These are phyloP conservation scores for Pachyuromys duprasi DNA, from an alignment of 2,797 vertebrate genomes.

Conservation along the genomic window DNA sequence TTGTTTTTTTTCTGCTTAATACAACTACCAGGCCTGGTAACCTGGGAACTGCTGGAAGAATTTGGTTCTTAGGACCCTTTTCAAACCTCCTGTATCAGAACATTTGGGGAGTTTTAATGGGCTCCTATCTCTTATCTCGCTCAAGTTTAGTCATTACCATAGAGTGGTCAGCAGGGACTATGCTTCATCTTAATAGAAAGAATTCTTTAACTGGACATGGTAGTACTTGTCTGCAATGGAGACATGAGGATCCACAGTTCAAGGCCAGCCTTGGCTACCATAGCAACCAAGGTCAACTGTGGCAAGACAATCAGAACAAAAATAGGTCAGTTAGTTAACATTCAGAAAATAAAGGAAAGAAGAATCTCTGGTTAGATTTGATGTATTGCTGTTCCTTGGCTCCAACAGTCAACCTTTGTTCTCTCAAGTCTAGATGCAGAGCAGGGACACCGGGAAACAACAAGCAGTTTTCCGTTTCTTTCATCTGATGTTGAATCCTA, in stretches of 20 bases:
- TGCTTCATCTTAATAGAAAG: background rate
- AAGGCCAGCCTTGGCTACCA: background rate
- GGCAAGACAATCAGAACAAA: background rate
- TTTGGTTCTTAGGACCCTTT: background rate
- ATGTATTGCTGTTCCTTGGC: background rate
- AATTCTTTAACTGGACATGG: background rate
- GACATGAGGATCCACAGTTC: background rate
- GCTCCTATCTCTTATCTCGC: fast-evolving
- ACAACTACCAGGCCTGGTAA: background rate
- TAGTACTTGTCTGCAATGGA: background rate
- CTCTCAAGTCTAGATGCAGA: background rate
- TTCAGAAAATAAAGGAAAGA: background rate
- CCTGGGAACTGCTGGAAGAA: background rate
- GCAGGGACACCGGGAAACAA: background rate
- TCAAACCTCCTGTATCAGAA: background rate
- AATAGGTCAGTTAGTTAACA: background rate
- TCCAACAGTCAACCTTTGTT: background rate
- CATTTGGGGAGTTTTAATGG: background rate
- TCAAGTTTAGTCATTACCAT: background rate
- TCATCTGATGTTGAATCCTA: background rate
- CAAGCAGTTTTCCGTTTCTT: background rate
- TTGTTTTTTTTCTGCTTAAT: background rate
- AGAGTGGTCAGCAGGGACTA: background rate
- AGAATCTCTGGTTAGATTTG: background rate
- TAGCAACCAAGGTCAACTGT: background rate